Evolutionary conservation across 2,797 vertebrate genomes (phyloP).

Genomic region (Lepidocolaptes lacrymiger): DNA sequence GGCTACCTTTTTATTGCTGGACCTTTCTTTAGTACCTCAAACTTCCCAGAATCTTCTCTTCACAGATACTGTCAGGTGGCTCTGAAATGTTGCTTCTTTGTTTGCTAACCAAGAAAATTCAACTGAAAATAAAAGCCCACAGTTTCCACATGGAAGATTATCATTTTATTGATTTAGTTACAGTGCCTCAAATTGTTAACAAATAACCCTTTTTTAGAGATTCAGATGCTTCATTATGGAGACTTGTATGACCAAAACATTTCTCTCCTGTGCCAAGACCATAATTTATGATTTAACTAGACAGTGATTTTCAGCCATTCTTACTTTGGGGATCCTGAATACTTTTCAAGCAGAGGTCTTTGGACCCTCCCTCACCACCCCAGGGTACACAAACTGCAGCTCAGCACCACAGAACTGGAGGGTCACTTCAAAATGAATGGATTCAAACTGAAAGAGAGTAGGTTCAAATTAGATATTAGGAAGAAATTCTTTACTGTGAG

Average conservation of each 20-base stretch:
- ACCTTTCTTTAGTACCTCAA: not conserved
- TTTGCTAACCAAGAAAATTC: not conserved
- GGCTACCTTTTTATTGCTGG: not conserved
- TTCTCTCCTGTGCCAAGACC: not conserved
- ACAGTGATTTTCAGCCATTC: not conserved
- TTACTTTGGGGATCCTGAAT: not conserved
- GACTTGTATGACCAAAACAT: not conserved
- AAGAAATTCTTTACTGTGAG: too few species aligned
- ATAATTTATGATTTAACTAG: not conserved
- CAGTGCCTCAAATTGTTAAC: not conserved
- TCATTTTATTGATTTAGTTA: not conserved
- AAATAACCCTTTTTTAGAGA: not conserved
- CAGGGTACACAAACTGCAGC: not conserved
- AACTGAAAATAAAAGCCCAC: not conserved
- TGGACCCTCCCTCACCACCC: not conserved
- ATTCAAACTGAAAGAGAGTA: too few species aligned
- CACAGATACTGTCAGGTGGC: not conserved
- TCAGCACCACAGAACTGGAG: not conserved
- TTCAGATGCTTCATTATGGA: not conserved
- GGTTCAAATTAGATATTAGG: too few species aligned
- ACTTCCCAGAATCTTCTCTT: not conserved
- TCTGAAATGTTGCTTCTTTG: not conserved
- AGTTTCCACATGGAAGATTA: not conserved
- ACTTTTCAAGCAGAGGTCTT: not conserved
- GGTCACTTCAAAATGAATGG: not conserved